phyloP scores from a whole-genome alignment of 2,888 invertebrate genomes.

The Ormyrus pomaceus region DNA sequence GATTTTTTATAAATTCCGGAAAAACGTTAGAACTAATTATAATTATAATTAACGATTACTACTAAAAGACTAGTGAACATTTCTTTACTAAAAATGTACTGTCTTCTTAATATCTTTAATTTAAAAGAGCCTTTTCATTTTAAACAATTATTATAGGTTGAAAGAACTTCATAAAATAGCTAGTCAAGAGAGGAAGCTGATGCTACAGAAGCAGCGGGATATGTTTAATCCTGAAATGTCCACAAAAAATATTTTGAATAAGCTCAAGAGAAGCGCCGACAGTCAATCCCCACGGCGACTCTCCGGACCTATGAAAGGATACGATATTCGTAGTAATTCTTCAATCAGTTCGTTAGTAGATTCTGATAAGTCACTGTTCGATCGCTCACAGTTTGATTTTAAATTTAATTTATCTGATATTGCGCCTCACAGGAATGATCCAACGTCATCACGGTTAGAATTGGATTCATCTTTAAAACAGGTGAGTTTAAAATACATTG shows the following conservation, averaged over 20 bases:
- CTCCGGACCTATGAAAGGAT: slow-evolving; percentile 78
- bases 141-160: slow-evolving; percentile 69
- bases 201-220: slow-evolving; percentile 77
- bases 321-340: slow-evolving; percentile 75
- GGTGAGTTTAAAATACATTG: slow-evolving; percentile 43
- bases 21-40: neutral
- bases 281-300: slow-evolving; percentile 73
- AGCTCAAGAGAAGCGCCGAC: slow-evolving; percentile 76
- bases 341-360: slow-evolving; percentile 73
- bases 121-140: neutral
- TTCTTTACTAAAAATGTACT: neutral
- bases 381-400: slow-evolving; percentile 67
- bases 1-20: neutral
- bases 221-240: slow-evolving; percentile 78
- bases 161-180: slow-evolving; percentile 78
- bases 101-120: neutral
- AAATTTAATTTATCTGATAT: slow-evolving; percentile 64
- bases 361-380: slow-evolving; percentile 73
- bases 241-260: slow-evolving; percentile 76
- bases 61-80: neutral
- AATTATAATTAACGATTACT: neutral
- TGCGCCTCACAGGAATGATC: slow-evolving; percentile 61
- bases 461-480: slow-evolving; percentile 53
- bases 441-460: slow-evolving; percentile 56
- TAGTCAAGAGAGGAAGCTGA: slow-evolving; percentile 77